Evolutionary conservation across 2,113 vertebrate species (phyloP).

Genomic region (Panthera tigris): DNA sequence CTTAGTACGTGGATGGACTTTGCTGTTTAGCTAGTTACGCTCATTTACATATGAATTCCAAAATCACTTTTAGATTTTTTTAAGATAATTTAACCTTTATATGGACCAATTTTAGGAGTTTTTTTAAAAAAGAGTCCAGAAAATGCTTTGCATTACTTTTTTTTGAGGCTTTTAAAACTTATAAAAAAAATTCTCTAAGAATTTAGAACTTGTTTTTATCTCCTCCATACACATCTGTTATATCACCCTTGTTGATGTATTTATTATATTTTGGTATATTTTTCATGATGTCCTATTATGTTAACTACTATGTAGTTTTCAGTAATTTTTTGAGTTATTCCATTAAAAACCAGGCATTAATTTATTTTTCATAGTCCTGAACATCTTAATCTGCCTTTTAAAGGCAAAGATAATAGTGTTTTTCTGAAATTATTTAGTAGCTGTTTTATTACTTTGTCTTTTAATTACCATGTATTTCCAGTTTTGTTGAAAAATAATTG

Average conservation of each 20-base stretch:
- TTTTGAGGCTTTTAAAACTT: neutral
- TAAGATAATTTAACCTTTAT: neutral
- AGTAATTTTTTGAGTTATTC: neutral
- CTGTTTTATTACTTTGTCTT: neutral
- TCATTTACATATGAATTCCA: constrained; percentile 12
- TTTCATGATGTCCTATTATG: neutral
- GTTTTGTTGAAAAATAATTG: neutral
- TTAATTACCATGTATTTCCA: neutral
- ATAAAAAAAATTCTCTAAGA: neutral
- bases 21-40: neutral
- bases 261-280: neutral
- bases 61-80: neutral
- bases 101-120: neutral
- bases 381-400: neutral
- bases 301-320: neutral
- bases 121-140: neutral
- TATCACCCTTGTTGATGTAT: neutral
- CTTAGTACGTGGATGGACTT: neutral
- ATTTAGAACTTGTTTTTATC: neutral
- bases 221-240: neutral
- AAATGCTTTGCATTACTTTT: neutral
- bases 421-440: neutral
- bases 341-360: neutral
- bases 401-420: neutral
- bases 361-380: neutral